These are phyloP conservation scores for Chelmon rostratus DNA, from an alignment of 2,797 vertebrate species.

Conservation along the genomic window DNA sequence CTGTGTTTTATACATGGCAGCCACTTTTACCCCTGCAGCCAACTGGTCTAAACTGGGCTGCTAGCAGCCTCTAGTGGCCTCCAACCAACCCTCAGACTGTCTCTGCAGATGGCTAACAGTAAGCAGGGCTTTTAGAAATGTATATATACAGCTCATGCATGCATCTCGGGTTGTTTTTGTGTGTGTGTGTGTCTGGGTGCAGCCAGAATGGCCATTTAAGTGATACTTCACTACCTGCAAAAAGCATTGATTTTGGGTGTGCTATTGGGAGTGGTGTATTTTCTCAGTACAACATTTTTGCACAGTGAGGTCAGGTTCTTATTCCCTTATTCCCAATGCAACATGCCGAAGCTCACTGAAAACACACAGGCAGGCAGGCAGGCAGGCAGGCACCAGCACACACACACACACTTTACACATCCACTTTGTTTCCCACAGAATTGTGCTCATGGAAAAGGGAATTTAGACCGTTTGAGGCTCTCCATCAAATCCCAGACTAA, in stretches of 20 bases:
- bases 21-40: slow-evolving; percentile 29
- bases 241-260: slow-evolving; percentile 56
- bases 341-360: slow-evolving; percentile 60
- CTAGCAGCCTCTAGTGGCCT: slow-evolving; percentile 84
- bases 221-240: slow-evolving; percentile 51
- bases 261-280: slow-evolving; percentile 67
- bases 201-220: slow-evolving; percentile 25
- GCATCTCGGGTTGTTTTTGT: slow-evolving; percentile 12
- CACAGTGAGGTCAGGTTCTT: slow-evolving; percentile 77
- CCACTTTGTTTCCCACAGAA: slow-evolving; percentile 37
- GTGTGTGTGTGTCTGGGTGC: slow-evolving; percentile 5
- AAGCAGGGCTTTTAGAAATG: background rate
- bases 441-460: slow-evolving; percentile 24
- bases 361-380: slow-evolving; percentile 49
- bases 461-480: slow-evolving; percentile 42
- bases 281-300: slow-evolving; percentile 76
- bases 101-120: slow-evolving; percentile 35
- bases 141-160: slow-evolving; percentile 12
- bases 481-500: slow-evolving; percentile 31
- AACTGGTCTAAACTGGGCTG: slow-evolving; percentile 71
- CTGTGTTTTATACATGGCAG: slow-evolving; percentile 38
- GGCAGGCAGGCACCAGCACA: slow-evolving; percentile 13
- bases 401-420: slow-evolving; percentile 29
- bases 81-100: slow-evolving; percentile 46
- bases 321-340: slow-evolving; percentile 75